Evolutionary conservation across 2,113 vertebrate species (phyloP), one percentile per base, ranked within the genome.

Genomic region (Panthera leo): DNA sequence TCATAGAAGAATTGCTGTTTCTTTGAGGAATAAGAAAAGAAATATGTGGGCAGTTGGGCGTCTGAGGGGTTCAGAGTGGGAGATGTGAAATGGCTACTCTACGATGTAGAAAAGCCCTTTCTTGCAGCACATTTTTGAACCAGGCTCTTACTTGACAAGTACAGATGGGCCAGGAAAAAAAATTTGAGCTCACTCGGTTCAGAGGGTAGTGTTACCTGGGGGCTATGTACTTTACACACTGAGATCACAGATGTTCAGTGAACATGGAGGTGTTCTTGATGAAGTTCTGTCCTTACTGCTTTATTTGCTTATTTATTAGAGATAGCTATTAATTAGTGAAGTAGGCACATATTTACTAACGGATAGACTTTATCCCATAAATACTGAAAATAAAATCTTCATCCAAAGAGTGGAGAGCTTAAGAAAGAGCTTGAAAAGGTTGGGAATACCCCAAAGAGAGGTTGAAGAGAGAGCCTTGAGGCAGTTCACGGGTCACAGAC

Each of bases 401-500:
- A 70, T 94, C 42, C 12, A 86, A 89, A 96, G 86, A 85, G 36
- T 15, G 16, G 67, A 94, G 71, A 61, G 16, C 1, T 86, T 67
- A 93, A 97, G 80, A 86, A 82, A 75, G 78, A 82, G 25, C 36
- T 95, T 53, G 25, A 78, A 51, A 68, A 79, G 23, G 29, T 84
- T 93, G 93, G n/a, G 68, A 94, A 98, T 95, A 89, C 65, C 42
- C 76, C 21, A 84, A 93, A 94, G 94, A 97, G 79, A 97, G 73
- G 73, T 93, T 96, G 78, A 96, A 91, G 78, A 95, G 85, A 97
- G 89, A 97, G 97, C 97, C 97, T 87, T 63, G 83, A 91, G 94
- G 97, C 93, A 85, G 97, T 92, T 92, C 96, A 93, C 13, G 85
- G 97, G 96, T 95, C 97, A 92, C 3, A 65, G 95, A 76, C 95